phyloP scores from a whole-genome alignment of 2,797 vertebrate species.

The Telmatherina bonti region DNA sequence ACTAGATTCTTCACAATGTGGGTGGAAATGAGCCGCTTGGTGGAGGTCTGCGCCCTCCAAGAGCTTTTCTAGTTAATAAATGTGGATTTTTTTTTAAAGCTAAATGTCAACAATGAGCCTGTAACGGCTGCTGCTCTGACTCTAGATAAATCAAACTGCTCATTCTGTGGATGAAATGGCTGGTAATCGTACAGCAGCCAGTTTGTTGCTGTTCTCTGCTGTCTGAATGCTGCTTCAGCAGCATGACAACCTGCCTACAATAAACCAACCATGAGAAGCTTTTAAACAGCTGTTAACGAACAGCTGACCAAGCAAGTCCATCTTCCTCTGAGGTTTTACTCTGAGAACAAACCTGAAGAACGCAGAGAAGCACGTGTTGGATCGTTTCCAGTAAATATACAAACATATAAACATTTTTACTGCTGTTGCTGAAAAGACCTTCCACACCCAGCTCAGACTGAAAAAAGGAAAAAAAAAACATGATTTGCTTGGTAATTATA shows the following conservation, averaged over 20 bases:
- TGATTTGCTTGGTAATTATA: slow-evolving; percentile 77
- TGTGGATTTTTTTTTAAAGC: too few relatives aligned
- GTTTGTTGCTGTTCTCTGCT: slow-evolving; percentile 75
- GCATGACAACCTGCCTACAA: background rate
- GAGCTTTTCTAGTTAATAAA: too few relatives aligned
- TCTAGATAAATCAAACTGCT: background rate
- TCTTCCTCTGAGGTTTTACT: too few relatives aligned
- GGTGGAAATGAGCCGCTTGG: too few relatives aligned
- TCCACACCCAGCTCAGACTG: slow-evolving; percentile 67
- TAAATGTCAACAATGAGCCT: too few relatives aligned
- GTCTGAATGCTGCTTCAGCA: slow-evolving; percentile 37
- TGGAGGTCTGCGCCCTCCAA: too few relatives aligned
- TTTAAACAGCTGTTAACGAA: background rate
- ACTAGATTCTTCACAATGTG: background rate
- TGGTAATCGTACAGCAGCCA: slow-evolving; percentile 5
- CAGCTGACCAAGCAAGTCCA: background rate
- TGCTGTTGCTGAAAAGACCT: slow-evolving; percentile 57
- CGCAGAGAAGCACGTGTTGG: background rate
- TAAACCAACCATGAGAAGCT: background rate
- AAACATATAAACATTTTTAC: background rate
- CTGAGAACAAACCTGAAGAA: background rate
- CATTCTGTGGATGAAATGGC: slow-evolving; percentile 21
- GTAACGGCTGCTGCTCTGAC: background rate
- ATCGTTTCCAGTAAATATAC: too few relatives aligned
- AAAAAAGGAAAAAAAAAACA: slow-evolving; percentile 60